Percentiles rank a stretch among this genome's conserved stretches.
Evolutionary conservation across 2,113 vertebrate genomes (phyloP).

Genomic region (Cricetomys ansorgei): DNA sequence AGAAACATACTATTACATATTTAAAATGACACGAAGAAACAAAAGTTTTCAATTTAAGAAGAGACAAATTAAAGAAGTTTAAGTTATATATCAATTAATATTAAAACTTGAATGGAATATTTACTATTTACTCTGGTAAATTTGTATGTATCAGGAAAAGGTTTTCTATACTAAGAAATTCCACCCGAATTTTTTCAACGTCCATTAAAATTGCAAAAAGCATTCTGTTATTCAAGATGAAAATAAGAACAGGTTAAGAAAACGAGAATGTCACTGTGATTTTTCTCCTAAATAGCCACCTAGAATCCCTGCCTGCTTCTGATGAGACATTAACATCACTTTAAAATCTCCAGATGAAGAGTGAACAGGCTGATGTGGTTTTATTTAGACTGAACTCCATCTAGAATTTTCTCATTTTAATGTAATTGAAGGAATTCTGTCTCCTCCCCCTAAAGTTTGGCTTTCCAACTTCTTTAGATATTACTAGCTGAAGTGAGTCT

Average conservation of each 20-base stretch:
- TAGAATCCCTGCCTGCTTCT: background rate
- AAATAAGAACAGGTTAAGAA: too few relatives aligned
- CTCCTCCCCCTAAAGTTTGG: background rate
- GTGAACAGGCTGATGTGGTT: background rate
- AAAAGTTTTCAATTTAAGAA: background rate
- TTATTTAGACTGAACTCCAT: background rate
- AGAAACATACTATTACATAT: background rate
- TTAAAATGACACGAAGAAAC: background rate
- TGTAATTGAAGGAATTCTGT: background rate
- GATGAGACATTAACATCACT: background rate
- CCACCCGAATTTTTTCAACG: background rate
- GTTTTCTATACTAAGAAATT: background rate
- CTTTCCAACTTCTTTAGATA: background rate
- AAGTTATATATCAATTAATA: background rate
- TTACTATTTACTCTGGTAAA: background rate
- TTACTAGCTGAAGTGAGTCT: background rate
- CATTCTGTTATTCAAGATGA: background rate
- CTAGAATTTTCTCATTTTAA: background rate
- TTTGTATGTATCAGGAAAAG: background rate
- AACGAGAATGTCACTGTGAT: background rate
- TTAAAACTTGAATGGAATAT: conserved; percentile 3
- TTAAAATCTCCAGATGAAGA: background rate
- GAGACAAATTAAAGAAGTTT: background rate
- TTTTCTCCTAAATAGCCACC: background rate
- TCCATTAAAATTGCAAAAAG: background rate